Conservation (phyloP, 2,113 vertebrate genomes). For the Cyprinodon variegatus region DNA sequence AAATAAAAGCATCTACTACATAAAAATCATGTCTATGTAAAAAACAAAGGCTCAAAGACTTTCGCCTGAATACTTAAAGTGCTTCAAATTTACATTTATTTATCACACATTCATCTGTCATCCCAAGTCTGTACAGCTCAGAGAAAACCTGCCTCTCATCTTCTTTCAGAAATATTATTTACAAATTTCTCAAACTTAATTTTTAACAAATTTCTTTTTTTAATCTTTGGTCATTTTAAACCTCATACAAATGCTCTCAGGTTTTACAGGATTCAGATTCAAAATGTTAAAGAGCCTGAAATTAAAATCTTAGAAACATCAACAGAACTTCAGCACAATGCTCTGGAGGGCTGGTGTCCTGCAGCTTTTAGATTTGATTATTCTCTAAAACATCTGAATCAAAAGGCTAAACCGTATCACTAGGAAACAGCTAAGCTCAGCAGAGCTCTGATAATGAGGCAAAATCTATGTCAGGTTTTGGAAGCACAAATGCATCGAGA, state of each 20-base stretch:
- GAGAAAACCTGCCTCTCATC: constrained; percentile 4
- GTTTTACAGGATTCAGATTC: background rate
- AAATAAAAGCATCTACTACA: constrained; percentile 2
- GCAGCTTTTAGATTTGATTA: too few species aligned
- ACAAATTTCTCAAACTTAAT: constrained; percentile 9
- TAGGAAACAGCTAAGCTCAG: too few species aligned
- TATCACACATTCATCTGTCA: constrained; percentile 14
- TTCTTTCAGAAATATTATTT: constrained; percentile 16
- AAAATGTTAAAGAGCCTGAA: background rate
- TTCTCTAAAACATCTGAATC: too few species aligned
- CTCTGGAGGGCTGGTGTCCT: background rate
- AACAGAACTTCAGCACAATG: constrained; percentile 15
- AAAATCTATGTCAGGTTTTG: too few species aligned
- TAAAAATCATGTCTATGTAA: background rate
- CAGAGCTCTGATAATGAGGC: too few species aligned
- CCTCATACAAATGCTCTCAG: constrained; percentile 3
- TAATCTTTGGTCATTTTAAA: constrained; percentile 43
- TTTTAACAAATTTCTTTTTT: constrained; percentile 8
- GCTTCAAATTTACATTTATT: constrained; percentile 13
- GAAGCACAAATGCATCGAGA: too few species aligned
- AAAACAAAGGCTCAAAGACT: constrained; percentile 15
- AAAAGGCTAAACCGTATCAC: too few species aligned
- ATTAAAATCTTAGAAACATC: background rate
- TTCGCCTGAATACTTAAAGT: background rate
- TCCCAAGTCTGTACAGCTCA: constrained; percentile 17